These are phyloP conservation scores for Noctilio leporinus DNA, from an alignment of 2,113 vertebrate genomes.

Conservation along the genomic window DNA sequence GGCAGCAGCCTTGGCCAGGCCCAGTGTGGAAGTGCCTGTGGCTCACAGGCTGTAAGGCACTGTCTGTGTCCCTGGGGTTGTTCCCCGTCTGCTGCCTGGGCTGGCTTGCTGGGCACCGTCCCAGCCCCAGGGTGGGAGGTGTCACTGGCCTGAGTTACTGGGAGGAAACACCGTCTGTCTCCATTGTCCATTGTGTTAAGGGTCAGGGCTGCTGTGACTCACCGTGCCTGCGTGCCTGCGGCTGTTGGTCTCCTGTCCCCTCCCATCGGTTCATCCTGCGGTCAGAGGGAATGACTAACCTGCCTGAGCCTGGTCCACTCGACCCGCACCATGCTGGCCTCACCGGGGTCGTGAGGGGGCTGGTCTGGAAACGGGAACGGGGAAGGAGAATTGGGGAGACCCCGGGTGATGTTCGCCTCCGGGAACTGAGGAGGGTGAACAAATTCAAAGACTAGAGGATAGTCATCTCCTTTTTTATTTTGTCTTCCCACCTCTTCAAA, in stretches of 20 bases:
- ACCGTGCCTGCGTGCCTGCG: rapidly evolving
- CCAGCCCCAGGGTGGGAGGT: not conserved
- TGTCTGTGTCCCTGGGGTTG: not conserved
- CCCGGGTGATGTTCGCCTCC: not conserved
- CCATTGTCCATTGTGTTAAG: not conserved
- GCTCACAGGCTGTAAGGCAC: conserved; percentile 83
- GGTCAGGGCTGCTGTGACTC: not conserved
- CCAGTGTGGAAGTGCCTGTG: conserved; percentile 75
- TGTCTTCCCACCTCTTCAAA: not conserved
- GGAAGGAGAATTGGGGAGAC: not conserved
- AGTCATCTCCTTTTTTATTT: not conserved
- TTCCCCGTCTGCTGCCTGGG: not conserved
- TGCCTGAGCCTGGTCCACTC: rapidly evolving
- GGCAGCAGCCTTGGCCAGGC: conserved; percentile 79
- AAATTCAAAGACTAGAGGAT: not conserved
- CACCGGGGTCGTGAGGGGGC: rapidly evolving
- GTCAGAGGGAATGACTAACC: not conserved
- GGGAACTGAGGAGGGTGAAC: not conserved
- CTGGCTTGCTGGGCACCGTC: rapidly evolving
- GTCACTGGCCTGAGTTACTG: not conserved
- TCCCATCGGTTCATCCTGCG: rapidly evolving
- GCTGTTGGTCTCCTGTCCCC: not conserved
- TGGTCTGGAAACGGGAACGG: not conserved
- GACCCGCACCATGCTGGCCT: rapidly evolving
- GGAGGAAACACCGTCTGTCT: not conserved